phyloP scores from a whole-genome alignment of 2,888 invertebrate genomes.

The Athalia rosae region DNA sequence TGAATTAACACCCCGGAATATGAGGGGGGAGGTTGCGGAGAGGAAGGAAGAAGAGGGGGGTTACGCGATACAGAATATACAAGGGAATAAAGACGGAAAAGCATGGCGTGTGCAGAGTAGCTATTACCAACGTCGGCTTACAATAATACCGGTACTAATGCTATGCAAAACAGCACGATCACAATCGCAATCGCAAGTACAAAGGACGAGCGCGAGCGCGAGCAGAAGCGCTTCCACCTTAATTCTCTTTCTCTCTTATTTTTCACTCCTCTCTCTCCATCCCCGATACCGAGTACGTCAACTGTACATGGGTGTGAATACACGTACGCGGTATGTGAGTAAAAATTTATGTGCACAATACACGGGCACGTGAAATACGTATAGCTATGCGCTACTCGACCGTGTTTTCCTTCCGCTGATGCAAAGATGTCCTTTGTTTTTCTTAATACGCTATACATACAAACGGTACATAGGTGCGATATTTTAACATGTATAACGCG shows the following conservation, averaged over 20 bases:
- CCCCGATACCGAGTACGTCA: not conserved
- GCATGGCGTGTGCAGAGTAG: conserved; percentile 37
- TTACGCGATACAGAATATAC: not conserved
- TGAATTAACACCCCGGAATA: conserved; percentile 55
- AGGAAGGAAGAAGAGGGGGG: conserved; percentile 38
- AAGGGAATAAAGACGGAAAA: not conserved
- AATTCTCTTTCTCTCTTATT: conserved; percentile 16
- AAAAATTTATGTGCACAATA: not conserved
- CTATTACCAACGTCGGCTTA: conserved; percentile 69
- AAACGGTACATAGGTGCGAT: not conserved
- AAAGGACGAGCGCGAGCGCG: no score
- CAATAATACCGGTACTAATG: conserved; percentile 69
- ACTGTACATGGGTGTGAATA: conserved; percentile 4
- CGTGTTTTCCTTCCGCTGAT: conserved; percentile 36
- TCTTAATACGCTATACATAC: conserved; percentile 1
- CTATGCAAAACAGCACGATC: conserved; percentile 63
- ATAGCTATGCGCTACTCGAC: conserved; percentile 29
- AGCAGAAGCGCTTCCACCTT: conserved; percentile 13
- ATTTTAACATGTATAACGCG: not conserved
- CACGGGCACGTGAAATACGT: not conserved
- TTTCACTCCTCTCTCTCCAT: conserved; percentile 3
- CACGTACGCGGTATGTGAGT: not conserved
- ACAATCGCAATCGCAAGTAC: no score
- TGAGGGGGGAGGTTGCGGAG: no score
- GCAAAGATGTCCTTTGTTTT: conserved; percentile 43